These are phyloP conservation scores for Scylla paramamosain DNA, from an alignment of 1,140 invertebrate species.

Conservation along the genomic window DNA sequence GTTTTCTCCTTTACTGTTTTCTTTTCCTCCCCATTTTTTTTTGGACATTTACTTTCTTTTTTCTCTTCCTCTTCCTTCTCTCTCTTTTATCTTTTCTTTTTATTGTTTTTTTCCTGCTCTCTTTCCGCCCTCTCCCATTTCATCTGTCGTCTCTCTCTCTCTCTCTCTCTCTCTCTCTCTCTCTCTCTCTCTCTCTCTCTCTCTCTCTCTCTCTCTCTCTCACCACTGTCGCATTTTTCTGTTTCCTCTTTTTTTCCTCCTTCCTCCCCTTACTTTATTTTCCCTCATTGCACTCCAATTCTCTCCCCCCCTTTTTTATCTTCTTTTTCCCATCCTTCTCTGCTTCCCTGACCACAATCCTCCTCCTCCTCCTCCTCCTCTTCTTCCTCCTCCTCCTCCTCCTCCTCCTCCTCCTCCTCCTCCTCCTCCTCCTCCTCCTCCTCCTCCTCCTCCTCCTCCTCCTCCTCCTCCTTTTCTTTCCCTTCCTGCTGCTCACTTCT, in stretches of 20 bases:
- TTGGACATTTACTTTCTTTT: not conserved
- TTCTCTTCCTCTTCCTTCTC: not conserved
- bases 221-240: not conserved
- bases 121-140: not conserved
- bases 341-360: too few species aligned
- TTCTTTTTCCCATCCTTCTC: not conserved
- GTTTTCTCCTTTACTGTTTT: too few species aligned
- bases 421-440: too few species aligned
- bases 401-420: too few species aligned
- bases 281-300: not conserved
- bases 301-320: not conserved
- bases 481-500: too few species aligned
- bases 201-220: constrained; percentile 15
- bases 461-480: too few species aligned
- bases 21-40: too few species aligned
- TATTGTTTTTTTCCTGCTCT: not conserved
- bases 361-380: not conserved
- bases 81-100: not conserved
- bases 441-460: too few species aligned
- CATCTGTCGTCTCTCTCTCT: not conserved
- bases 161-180: not conserved
- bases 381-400: not conserved
- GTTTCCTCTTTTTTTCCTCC: not conserved
- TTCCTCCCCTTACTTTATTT: not conserved
- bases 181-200: not conserved